Conservation (phyloP, 1,140 invertebrate species). For the Thaumatotibia leucotreta region DNA sequence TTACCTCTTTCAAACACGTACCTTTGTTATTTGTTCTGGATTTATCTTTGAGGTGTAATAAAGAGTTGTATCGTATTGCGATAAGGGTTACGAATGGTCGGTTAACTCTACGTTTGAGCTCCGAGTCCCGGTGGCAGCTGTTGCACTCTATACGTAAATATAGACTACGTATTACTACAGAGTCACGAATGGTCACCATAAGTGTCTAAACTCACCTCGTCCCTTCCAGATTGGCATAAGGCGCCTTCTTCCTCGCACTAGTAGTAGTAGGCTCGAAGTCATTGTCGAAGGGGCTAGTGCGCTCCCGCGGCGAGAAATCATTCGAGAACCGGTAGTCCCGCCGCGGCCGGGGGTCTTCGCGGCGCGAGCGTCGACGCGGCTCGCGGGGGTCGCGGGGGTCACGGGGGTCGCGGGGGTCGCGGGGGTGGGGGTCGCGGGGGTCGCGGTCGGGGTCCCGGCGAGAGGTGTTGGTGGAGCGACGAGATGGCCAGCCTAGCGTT, state of each 20-base stretch:
- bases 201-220: slow-evolving; percentile 46
- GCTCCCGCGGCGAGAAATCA: slow-evolving; percentile 77
- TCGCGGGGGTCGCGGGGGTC: slow-evolving; percentile 34
- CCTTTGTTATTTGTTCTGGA: too few species aligned
- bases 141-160: too few species aligned
- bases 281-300: slow-evolving; percentile 82
- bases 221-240: slow-evolving; percentile 59
- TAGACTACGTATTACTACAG: too few species aligned
- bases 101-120: too few species aligned
- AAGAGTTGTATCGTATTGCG: too few species aligned
- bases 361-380: slow-evolving; percentile 32
- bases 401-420: slow-evolving; percentile 43
- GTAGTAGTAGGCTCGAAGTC: slow-evolving; percentile 78
- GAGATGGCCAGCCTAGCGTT: slow-evolving; percentile 68
- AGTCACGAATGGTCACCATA: too few species aligned
- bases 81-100: too few species aligned
- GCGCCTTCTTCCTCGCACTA: slow-evolving; percentile 46
- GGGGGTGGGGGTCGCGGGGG: slow-evolving; percentile 36
- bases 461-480: slow-evolving; percentile 50
- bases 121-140: too few species aligned
- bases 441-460: slow-evolving; percentile 33
- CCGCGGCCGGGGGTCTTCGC: slow-evolving; percentile 50
- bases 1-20: too few species aligned
- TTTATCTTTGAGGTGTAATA: too few species aligned
- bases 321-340: slow-evolving; percentile 77